Conservation (phyloP, 2,797 vertebrate genomes). For the Sciurus carolinensis region DNA sequence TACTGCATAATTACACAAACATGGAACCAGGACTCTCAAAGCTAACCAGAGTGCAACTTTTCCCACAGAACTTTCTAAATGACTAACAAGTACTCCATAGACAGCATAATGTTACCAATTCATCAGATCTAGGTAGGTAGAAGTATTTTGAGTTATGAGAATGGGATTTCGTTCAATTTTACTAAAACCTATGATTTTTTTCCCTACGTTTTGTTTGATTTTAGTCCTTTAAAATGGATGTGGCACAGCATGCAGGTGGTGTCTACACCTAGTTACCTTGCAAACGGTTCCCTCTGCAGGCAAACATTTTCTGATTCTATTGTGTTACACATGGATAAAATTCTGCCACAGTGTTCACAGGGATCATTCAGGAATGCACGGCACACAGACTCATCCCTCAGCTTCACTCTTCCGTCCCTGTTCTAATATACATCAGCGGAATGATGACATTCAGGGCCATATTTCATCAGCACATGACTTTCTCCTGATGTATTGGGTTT, state of each 20-base stretch:
- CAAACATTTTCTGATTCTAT: background rate
- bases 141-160: background rate
- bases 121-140: background rate
- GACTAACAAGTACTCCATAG: background rate
- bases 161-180: background rate
- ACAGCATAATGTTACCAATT: background rate
- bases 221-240: conserved; percentile 14
- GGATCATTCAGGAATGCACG: conserved; percentile 59
- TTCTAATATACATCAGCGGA: conserved; percentile 64
- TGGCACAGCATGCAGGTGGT: fast-evolving
- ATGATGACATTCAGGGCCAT: conserved; percentile 40
- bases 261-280: background rate
- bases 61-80: background rate
- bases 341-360: conserved; percentile 68
- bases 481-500: conserved; percentile 66
- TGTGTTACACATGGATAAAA: conserved; percentile 39
- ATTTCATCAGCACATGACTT: conserved; percentile 71
- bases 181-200: conserved; percentile 26
- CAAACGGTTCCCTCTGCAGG: background rate
- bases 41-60: background rate
- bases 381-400: conserved; percentile 78
- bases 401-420: conserved; percentile 18
- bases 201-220: background rate
- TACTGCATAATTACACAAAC: conserved; percentile 41
- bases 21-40: background rate